Conservation (phyloP, 2,888 invertebrate species). For the Lasioglossum figueresi region DNA sequence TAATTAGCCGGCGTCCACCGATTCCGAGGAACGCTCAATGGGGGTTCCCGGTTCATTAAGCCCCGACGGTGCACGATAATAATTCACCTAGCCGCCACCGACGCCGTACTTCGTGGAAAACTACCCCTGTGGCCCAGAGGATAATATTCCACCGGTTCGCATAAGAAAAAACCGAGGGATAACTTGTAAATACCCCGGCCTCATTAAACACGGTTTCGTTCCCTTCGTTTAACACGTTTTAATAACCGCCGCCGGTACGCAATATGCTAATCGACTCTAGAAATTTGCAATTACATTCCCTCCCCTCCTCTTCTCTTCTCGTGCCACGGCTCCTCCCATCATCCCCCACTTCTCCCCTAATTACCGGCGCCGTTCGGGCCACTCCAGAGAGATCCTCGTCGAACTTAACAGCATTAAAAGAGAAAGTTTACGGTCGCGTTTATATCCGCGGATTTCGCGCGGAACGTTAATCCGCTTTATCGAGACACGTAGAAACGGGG, state of each 20-base stretch:
- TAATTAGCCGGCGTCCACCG: slow-evolving; percentile 42
- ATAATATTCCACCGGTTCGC: slow-evolving; percentile 19
- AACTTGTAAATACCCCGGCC: slow-evolving; percentile 37
- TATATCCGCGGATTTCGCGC: neutral
- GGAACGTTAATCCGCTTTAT: neutral
- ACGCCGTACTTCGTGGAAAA: neutral
- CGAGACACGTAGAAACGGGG: too few species aligned
- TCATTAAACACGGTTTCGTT: slow-evolving; percentile 49
- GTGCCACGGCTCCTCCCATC: neutral
- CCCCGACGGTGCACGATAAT: slow-evolving; percentile 28
- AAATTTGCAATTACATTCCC: slow-evolving; percentile 52
- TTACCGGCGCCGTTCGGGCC: slow-evolving; percentile 26
- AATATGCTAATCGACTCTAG: slow-evolving; percentile 56
- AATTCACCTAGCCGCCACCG: slow-evolving; percentile 17
- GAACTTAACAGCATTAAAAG: slow-evolving; percentile 30
- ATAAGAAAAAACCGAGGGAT: slow-evolving; percentile 13
- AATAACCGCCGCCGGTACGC: slow-evolving; percentile 35
- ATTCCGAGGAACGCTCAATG: slow-evolving; percentile 38
- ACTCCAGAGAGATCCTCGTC: slow-evolving; percentile 7
- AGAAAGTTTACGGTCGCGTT: slow-evolving; percentile 18
- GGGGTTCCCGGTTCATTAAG: slow-evolving; percentile 43
- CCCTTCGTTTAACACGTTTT: slow-evolving; percentile 48
- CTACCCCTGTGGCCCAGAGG: slow-evolving; percentile 11
- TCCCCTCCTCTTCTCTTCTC: neutral
- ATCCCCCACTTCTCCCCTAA: slow-evolving; percentile 26